Base-by-base conservation (phyloP, 2,113 vertebrate species). In the Leucosticte australis region DNA sequence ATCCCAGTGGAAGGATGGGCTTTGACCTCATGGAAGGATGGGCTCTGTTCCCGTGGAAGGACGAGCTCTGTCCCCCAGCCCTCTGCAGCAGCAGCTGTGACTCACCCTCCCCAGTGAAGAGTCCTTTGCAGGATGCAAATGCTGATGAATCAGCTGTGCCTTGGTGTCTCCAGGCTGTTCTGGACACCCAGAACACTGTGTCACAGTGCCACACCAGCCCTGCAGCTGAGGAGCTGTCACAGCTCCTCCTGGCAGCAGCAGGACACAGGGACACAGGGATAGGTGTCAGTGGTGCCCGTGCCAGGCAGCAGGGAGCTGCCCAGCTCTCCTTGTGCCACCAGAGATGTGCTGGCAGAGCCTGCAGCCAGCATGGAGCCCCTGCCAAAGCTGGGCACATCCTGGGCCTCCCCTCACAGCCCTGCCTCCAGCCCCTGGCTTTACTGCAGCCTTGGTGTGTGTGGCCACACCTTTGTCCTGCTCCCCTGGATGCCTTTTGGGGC, bases 71-170 rank as follows among this genome's bases (percentile, higher is more conserved):
- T 60, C n/a, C 47, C 33, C 17, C 67, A 63, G 44, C 39, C 69
- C 64, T 59, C 65, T 53, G 70, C 77, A 52, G 30, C 62, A 60
- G 2, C 89, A 64, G 77, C 52, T 56, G 69, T 81, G 96, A 87
- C 88, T 92, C 95, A 95, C 41, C 37, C 1, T 0, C 49, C 46
- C 79, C 87, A 49, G 62, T 1, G 64, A 39, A 53, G 50, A 59
- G 50, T 33, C 39, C 20, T n/a, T 39, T 60, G 69, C 83, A 92
- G 65, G 68, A 87, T 35, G 56, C 91, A 92, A 76, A 79, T 41
- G 68, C 10, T 46, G 37, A 9, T 89, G 74, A 79, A 57, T 77
- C 94, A 83, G 41, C n/a, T 6, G 41, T 19, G 70, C 23, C 52
- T 21, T 6, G 42, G 10, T 70, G 35, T 73, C 79, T 37, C 42